Percentiles rank a stretch among this genome's conserved stretches.
phyloP scores from a whole-genome alignment of 2,888 invertebrate genomes.

The Gibbula magus region DNA sequence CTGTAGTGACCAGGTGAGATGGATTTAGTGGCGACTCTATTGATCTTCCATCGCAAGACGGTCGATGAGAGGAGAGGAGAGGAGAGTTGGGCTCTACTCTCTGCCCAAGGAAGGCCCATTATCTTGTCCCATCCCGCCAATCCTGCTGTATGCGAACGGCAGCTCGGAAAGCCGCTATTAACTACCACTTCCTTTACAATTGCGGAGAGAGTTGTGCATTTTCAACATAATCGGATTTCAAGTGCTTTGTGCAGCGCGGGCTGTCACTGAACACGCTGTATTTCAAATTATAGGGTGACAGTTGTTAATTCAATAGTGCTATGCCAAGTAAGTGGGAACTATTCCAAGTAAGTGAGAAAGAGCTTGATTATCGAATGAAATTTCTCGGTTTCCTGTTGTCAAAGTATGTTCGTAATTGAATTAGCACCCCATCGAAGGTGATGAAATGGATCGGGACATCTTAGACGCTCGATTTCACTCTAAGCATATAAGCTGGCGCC shows the following conservation, averaged over 20 bases:
- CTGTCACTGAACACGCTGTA: neutral
- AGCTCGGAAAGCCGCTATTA: constrained; percentile 2
- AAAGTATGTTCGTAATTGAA: neutral
- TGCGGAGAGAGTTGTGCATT: constrained; percentile 11
- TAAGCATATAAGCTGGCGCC: too few species aligned
- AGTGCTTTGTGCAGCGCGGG: neutral
- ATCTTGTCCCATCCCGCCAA: neutral
- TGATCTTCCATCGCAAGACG: neutral
- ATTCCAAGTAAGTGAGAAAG: neutral
- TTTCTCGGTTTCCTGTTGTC: neutral
- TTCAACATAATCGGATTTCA: neutral
- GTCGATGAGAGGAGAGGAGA: neutral
- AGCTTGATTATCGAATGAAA: neutral
- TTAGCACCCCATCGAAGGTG: neutral
- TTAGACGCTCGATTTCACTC: too few species aligned
- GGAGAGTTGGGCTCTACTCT: neutral
- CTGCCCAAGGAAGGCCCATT: neutral
- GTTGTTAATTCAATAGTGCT: neutral
- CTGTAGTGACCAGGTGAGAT: constrained; percentile 13
- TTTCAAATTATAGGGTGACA: neutral
- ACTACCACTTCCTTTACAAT: constrained; percentile 5
- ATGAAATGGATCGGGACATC: too few species aligned
- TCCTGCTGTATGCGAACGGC: neutral
- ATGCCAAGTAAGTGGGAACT: neutral
- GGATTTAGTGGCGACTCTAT: neutral